A percentile compares a stretch with the other conserved stretches of the same genome.
Evolutionary conservation across 2,113 vertebrate species (phyloP).

Genomic region (Ardeotis arabs): DNA sequence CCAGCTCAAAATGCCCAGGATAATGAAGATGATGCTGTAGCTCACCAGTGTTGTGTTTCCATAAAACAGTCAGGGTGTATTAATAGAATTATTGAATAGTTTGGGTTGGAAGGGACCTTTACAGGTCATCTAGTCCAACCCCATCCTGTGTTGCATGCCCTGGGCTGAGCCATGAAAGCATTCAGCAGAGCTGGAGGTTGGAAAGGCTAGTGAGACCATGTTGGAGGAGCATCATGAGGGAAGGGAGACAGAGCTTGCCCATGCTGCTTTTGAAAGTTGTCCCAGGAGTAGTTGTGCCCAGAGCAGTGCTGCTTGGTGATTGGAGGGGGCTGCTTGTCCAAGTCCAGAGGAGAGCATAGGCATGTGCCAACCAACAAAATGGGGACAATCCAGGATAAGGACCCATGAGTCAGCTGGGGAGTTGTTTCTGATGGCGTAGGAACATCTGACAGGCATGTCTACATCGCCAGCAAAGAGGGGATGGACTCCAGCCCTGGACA

Average conservation of each 20-base stretch:
- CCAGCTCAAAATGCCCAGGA: neutral
- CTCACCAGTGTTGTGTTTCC: neutral
- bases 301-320: neutral
- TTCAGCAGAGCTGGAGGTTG: neutral
- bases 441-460: neutral
- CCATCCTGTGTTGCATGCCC: neutral
- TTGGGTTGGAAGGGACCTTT: too few species aligned
- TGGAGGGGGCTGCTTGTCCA: neutral
- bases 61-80: neutral
- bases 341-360: neutral
- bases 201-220: neutral
- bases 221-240: neutral
- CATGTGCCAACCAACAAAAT: rapidly evolving
- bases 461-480: neutral
- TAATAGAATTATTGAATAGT: too few species aligned
- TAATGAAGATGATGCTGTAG: neutral
- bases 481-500: neutral
- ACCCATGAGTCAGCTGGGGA: neutral
- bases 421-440: neutral
- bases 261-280: neutral
- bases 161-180: neutral
- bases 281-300: neutral
- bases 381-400: neutral
- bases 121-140: too few species aligned
- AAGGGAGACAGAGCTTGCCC: neutral